These are phyloP conservation scores for Cyclopterus lumpus DNA, from an alignment of 2,797 vertebrate genomes.

Conservation along the genomic window DNA sequence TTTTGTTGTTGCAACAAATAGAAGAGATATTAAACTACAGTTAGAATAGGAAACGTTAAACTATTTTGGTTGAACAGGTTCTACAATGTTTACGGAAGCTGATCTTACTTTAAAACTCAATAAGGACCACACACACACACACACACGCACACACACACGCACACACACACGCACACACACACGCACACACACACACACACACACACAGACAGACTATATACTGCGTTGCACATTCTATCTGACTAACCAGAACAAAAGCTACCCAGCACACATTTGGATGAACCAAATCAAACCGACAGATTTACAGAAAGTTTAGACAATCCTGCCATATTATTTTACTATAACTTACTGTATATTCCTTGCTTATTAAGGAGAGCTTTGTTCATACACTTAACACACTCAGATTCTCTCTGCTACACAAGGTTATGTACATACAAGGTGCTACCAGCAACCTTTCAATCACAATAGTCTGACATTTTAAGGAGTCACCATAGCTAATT, in stretches of 20 bases:
- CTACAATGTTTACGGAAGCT: neutral
- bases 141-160: neutral
- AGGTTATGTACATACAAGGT: too few relatives aligned
- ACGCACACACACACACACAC: slow-evolving; percentile 21
- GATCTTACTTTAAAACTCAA: neutral
- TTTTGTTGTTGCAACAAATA: neutral
- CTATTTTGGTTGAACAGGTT: neutral
- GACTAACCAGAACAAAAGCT: neutral
- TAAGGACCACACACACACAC: slow-evolving; percentile 31
- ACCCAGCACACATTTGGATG: neutral
- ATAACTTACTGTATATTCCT: neutral
- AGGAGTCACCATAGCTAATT: neutral
- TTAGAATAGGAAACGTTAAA: neutral
- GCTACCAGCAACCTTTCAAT: neutral
- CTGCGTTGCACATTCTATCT: neutral
- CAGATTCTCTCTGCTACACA: neutral
- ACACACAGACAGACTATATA: slow-evolving; percentile 8
- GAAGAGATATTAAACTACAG: neutral
- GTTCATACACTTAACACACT: neutral
- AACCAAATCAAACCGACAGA: neutral
- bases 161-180: slow-evolving; percentile 11
- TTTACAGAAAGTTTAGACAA: slow-evolving; percentile 8
- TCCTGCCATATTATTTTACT: neutral
- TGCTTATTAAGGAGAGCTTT: neutral
- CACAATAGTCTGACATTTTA: neutral